phyloP scores from a whole-genome alignment of 2,113 vertebrate genomes.

The Danionella cerebrum region DNA sequence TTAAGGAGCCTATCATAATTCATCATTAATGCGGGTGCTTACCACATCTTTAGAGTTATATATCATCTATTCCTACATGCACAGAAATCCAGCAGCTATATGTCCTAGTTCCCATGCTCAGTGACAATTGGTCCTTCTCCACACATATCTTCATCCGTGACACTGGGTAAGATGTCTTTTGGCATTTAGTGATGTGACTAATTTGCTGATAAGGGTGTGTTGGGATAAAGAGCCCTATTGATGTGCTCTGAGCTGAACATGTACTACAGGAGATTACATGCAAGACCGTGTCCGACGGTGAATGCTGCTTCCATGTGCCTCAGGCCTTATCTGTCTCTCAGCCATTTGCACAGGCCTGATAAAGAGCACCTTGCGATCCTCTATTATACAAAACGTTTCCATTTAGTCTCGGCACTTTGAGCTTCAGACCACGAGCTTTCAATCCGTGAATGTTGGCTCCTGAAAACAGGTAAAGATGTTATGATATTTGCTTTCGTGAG shows the following conservation, averaged over 20 bases:
- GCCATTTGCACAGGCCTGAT: constrained; percentile 57
- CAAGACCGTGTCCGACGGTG: constrained; percentile 55
- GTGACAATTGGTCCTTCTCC: too few species aligned
- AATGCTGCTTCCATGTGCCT: constrained; percentile 34
- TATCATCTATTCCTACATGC: too few species aligned
- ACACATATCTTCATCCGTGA: neutral
- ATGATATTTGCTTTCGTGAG: constrained; percentile 25
- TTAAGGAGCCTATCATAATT: too few species aligned
- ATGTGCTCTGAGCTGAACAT: constrained; percentile 52
- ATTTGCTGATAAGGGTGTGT: constrained; percentile 43
- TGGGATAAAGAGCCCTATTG: constrained; percentile 60
- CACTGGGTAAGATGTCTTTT: constrained; percentile 27
- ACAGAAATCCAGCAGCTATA: neutral
- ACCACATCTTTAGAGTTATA: too few species aligned
- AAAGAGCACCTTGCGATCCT: constrained; percentile 58
- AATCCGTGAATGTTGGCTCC: neutral
- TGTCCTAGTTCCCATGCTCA: neutral
- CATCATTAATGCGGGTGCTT: too few species aligned
- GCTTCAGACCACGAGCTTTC: neutral
- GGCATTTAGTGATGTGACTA: constrained; percentile 48
- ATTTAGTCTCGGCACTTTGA: constrained; percentile 8
- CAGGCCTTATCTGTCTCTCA: constrained; percentile 56
- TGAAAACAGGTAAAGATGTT: too few species aligned
- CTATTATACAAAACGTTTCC: constrained; percentile 47
- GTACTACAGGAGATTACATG: constrained; percentile 66